Evolutionary conservation across 2,113 vertebrate genomes (phyloP).

Genomic region (Corythornis madagascariensis): DNA sequence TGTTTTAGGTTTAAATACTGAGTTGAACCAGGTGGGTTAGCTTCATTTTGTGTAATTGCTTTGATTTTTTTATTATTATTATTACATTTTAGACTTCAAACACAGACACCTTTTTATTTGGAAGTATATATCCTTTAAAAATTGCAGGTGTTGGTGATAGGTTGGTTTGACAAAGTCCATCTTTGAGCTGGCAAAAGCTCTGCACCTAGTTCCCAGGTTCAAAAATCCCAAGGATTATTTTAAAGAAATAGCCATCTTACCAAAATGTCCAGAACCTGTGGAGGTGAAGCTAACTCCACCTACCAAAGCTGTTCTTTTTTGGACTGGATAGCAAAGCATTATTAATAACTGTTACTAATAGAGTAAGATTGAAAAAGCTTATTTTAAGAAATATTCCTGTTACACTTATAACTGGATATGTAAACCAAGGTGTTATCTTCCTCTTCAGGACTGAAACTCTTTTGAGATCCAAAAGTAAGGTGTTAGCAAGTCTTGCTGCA

Average conservation of each 20-base stretch:
- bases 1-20: not conserved
- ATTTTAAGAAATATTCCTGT: not conserved
- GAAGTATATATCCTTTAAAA: not conserved
- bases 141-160: not conserved
- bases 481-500: not conserved
- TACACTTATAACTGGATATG: not conserved
- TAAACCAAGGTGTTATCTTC: not conserved
- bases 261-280: not conserved
- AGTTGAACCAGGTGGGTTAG: not conserved
- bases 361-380: not conserved
- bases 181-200: not conserved
- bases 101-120: not conserved
- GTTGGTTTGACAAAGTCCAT: not conserved
- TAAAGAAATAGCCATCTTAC: not conserved
- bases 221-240: not conserved
- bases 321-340: not conserved
- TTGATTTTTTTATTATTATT: not conserved
- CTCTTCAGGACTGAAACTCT: not conserved
- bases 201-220: not conserved
- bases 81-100: not conserved
- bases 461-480: not conserved
- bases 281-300: not conserved
- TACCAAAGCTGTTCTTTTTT: not conserved
- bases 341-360: not conserved
- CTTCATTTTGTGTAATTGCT: not conserved